These are phyloP conservation scores for Sternarchorhynchus goeldii DNA, from an alignment of 2,797 vertebrate species.

Conservation along the genomic window DNA sequence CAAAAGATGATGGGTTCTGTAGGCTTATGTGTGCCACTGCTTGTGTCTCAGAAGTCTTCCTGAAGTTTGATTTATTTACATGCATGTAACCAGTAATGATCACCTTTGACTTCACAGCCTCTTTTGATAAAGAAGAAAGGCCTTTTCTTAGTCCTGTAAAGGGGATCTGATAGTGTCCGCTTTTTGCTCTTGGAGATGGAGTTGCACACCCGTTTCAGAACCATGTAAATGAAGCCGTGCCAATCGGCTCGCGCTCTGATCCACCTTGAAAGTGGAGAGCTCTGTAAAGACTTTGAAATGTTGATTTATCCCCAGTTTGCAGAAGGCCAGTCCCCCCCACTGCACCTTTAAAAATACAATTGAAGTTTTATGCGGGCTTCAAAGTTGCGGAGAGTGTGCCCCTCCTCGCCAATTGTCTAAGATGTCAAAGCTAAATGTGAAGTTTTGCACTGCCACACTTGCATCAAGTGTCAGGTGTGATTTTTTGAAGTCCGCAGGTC, in stretches of 20 bases:
- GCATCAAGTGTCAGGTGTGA: conserved; percentile 69
- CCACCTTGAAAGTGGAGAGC: conserved; percentile 76
- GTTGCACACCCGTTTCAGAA: conserved; percentile 72
- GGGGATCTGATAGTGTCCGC: conserved; percentile 56
- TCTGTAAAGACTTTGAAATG: conserved; percentile 83
- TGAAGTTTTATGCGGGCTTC: conserved; percentile 82
- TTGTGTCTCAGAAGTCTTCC: conserved; percentile 44
- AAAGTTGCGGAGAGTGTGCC: conserved; percentile 83
- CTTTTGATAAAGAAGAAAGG: conserved; percentile 61
- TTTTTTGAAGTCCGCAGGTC: conserved; percentile 67
- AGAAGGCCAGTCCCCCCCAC: conserved; percentile 67
- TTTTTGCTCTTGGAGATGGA: conserved; percentile 63
- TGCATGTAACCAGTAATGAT: conserved; percentile 56
- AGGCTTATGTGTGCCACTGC: conserved; percentile 17
- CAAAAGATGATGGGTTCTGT: conserved; percentile 36
- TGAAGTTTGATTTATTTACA: conserved; percentile 53
- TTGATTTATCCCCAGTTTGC: conserved; percentile 74
- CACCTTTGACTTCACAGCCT: conserved; percentile 40
- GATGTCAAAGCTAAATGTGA: conserved; percentile 79
- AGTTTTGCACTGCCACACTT: conserved; percentile 68
- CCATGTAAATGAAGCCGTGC: conserved; percentile 82
- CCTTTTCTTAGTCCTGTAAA: conserved; percentile 66
- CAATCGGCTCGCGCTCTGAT: conserved; percentile 78
- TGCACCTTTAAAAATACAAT: conserved; percentile 80
- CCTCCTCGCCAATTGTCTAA: conserved; percentile 73